Evolutionary conservation across 2,113 vertebrate genomes (phyloP), one percentile per base, ranked within the genome.

Genomic region (Anguilla japonica): DNA sequence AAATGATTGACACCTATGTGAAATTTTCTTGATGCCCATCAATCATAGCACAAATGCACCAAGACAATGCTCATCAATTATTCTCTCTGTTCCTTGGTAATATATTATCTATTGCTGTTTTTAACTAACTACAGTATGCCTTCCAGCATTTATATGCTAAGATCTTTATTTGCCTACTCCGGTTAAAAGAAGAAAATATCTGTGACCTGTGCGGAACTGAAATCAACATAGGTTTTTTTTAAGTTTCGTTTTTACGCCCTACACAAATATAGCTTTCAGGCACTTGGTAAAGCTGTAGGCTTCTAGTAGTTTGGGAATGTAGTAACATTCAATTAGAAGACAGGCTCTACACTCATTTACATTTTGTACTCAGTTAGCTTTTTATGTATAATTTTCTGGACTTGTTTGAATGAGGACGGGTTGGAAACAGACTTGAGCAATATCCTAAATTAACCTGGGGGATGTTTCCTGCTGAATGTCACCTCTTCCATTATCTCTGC

Each of bases 71-170:
- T 20, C 34, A 83, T 60, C 53, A 84, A 53, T 79, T 13, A 2
- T 86, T 84, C 81, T 88, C 89, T 89, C 88, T 85, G 57, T 41
- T 80, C 87, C 46, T 41, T 87, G 56, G 46, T 79, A 39, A 41
- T 26, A 60, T n/a, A 60, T 84, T 60, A 84, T 41, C 71, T 7
- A 40, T 41, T 79, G 53, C 63, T 56, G 78, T 79, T 79, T 53
- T 16, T 16, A 14, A 26, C 50, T 11, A 79, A 11, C 63, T 46
- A 41, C 40, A 13, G 41, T 26, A 15, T 67, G 22, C 14, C 20
- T 43, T 46, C n/a, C 9, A 43, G 40, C n/a, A 29, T 43, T 29
- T 53, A 9, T 29, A 6, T 82, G 81, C 29, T n/a, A 29, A 82
- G n/a, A 53, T 29, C n/a, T 22, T 67, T 2, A 67, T 67, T 11